Percentiles rank a stretch among this genome's conserved stretches.
Evolutionary conservation across 2,797 vertebrate species (phyloP).

Genomic region (Megaceryle alcyon): DNA sequence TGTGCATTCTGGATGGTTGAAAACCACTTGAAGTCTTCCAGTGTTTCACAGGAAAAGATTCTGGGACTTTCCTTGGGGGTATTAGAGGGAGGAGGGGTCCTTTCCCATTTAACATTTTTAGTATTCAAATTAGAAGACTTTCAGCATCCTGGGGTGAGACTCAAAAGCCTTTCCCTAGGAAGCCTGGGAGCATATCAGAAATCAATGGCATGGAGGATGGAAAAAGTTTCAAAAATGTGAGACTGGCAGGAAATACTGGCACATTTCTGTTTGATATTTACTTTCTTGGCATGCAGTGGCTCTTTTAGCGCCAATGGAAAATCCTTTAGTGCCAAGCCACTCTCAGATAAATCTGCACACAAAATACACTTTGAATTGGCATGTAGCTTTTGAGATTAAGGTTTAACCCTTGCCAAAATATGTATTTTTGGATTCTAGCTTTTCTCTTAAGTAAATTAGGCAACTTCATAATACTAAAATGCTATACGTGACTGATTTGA

Average conservation of each 20-base stretch:
- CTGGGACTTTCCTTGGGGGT: neutral
- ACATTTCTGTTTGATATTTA: constrained; percentile 74
- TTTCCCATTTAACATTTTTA: constrained; percentile 66
- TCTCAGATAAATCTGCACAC: constrained; percentile 77
- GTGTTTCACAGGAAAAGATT: constrained; percentile 38
- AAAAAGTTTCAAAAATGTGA: constrained; percentile 80
- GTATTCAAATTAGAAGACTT: constrained; percentile 69
- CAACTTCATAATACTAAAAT: neutral
- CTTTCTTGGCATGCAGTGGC: constrained; percentile 73
- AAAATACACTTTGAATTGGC: constrained; percentile 65
- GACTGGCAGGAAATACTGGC: constrained; percentile 78
- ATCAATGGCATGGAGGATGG: constrained; percentile 76
- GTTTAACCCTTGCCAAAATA: constrained; percentile 49
- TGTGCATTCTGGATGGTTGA: constrained; percentile 34
- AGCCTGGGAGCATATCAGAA: constrained; percentile 73
- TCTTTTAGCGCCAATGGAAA: constrained; percentile 78
- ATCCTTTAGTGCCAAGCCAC: constrained; percentile 77
- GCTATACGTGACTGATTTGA: neutral
- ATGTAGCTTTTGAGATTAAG: constrained; percentile 56
- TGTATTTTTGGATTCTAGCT: constrained; percentile 24
- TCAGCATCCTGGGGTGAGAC: constrained; percentile 48
- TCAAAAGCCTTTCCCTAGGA: constrained; percentile 73
- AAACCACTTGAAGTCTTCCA: constrained; percentile 38
- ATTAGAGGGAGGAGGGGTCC: neutral
- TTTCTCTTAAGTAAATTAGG: constrained; percentile 41